A percentile compares a stretch with the other conserved stretches of the same genome.
Conservation (phyloP, 1,140 invertebrate genomes). For the Zaprionus camerounensis region DNA sequence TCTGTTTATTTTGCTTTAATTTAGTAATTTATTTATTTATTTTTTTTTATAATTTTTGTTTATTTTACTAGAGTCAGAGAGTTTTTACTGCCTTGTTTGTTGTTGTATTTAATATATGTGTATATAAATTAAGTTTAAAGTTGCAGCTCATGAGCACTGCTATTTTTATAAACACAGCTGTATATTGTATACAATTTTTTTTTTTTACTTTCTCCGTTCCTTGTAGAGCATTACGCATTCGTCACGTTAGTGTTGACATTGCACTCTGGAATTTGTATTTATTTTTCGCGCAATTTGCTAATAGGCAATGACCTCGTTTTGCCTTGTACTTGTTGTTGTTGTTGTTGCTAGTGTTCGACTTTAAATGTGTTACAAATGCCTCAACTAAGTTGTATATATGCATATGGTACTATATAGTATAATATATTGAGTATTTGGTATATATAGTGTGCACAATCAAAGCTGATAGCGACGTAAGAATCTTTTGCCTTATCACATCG, state of each 20-base stretch:
- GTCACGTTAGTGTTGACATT: not conserved
- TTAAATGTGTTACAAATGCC: constrained; percentile 52
- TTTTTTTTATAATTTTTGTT: not conserved
- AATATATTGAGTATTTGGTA: constrained; percentile 31
- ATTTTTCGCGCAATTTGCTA: constrained; percentile 56
- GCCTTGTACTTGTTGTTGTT: constrained; percentile 46
- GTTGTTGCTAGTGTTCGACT: constrained; percentile 33
- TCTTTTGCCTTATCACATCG: constrained; percentile 25
- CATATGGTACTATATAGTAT: constrained; percentile 13
- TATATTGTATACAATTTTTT: too few relatives aligned
- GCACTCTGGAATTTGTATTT: constrained; percentile 39
- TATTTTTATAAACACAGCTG: too few relatives aligned
- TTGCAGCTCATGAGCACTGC: too few relatives aligned
- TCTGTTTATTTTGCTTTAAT: too few relatives aligned
- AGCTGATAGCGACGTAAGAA: constrained; percentile 42
- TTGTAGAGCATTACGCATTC: constrained; percentile 40
- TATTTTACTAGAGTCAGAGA: too few relatives aligned
- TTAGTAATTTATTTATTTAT: not conserved
- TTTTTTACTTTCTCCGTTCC: not conserved
- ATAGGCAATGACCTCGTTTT: constrained; percentile 70
- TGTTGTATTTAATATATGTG: not conserved
- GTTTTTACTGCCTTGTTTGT: not conserved
- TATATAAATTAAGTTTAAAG: too few relatives aligned
- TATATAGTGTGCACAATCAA: constrained; percentile 49
- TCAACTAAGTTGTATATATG: constrained; percentile 40